Evolutionary conservation across 2,113 vertebrate genomes (phyloP).

Genomic region (Lucifuga dentata): DNA sequence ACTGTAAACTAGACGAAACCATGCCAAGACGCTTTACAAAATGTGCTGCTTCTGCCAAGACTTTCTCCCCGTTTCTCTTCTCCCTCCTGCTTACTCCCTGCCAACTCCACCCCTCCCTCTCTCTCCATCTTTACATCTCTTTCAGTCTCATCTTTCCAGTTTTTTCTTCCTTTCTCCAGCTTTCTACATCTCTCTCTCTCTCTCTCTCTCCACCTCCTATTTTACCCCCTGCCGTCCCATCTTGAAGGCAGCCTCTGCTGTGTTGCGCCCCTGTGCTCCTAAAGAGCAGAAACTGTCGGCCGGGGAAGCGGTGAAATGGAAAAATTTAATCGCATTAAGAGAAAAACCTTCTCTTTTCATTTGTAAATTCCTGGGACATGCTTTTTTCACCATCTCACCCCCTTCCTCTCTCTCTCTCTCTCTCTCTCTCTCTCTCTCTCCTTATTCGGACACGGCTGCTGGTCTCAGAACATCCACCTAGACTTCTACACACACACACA

Average conservation of each 20-base stretch:
- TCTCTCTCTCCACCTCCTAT: background rate
- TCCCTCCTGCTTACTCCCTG: slow-evolving; percentile 46
- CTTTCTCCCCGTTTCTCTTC: slow-evolving; percentile 7
- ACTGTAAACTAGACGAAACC: slow-evolving; percentile 50
- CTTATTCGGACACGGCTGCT: slow-evolving; percentile 73
- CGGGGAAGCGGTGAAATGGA: slow-evolving; percentile 84
- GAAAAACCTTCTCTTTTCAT: slow-evolving; percentile 86
- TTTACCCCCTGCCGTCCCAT: slow-evolving; percentile 42
- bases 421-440: slow-evolving; percentile 44
- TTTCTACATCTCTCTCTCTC: slow-evolving; percentile 41
- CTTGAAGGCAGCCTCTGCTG: slow-evolving; percentile 70
- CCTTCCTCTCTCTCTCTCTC: slow-evolving; percentile 30
- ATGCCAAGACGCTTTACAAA: slow-evolving; percentile 55
- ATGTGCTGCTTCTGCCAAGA: slow-evolving; percentile 52
- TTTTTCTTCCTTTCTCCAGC: slow-evolving; percentile 35
- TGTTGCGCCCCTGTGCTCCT: slow-evolving; percentile 68
- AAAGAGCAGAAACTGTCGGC: slow-evolving; percentile 79
- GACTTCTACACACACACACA: slow-evolving; percentile 36
- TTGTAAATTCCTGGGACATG: slow-evolving; percentile 85
- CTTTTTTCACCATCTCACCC: slow-evolving; percentile 39
- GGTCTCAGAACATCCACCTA: slow-evolving; percentile 70
- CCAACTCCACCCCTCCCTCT: slow-evolving; percentile 1
- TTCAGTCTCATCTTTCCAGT: too few species aligned
- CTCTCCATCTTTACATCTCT: too few species aligned
- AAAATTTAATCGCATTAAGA: slow-evolving; percentile 88